These are phyloP conservation scores for Nipponacmea schrenckii DNA, from an alignment of 2,888 invertebrate species.

Conservation along the genomic window DNA sequence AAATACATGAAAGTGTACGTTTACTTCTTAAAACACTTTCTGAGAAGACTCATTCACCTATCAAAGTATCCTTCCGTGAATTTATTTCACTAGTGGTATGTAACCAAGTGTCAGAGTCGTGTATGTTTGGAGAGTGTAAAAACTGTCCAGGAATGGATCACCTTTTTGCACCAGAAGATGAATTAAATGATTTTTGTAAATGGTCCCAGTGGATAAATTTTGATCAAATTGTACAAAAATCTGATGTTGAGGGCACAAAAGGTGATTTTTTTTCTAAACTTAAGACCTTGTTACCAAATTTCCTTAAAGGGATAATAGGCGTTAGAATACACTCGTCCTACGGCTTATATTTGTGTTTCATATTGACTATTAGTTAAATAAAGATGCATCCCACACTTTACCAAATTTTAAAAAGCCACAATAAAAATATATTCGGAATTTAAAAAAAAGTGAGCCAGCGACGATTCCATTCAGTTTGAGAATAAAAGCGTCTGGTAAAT, in stretches of 20 bases:
- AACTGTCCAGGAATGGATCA: neutral
- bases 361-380: no score
- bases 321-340: no score
- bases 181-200: neutral
- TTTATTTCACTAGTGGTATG: neutral
- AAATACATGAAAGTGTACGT: neutral
- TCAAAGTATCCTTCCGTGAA: neutral
- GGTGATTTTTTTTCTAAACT: neutral
- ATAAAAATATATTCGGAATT: no score
- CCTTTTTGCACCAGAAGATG: neutral
- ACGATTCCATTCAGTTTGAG: no score
- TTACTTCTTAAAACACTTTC: no score
- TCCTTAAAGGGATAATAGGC: no score
- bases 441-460: no score
- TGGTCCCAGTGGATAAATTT: neutral
- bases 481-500: no score
- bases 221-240: neutral
- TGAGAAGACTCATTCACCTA: no score
- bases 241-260: neutral
- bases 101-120: neutral
- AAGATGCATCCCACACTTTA: no score
- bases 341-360: no score
- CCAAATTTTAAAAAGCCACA: no score
- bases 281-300: neutral
- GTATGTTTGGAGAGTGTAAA: neutral